Base-by-base conservation (phyloP, 2,888 invertebrate genomes). In the Magallana nippona region DNA sequence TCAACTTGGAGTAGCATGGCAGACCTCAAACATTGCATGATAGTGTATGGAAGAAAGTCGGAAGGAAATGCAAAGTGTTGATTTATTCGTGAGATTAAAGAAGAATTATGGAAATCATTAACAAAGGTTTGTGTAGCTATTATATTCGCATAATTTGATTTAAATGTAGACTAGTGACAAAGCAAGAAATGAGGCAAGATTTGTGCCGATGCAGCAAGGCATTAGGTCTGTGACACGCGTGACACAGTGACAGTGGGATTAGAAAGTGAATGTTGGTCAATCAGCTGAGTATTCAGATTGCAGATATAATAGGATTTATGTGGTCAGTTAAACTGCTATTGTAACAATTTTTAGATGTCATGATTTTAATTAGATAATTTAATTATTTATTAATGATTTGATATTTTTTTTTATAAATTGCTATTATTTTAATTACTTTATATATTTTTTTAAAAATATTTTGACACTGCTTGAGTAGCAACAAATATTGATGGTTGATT, bases 1-100 rank as follows among this genome's bases (percentile, higher is more conserved):
- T 71, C 71, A 71, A 17, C 32, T 71, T 71, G 15, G 71, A 71
- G 71, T 71, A 71, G 71, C 71, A 71, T 71, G 71, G 71, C 71
- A 22, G 71, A 71, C 71, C 71, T 71, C 71, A 71, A 71, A 71
- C 71, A 71, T 71, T 71, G 15, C 22, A 71, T 27, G 71, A 71
- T 27, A 71, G 13, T 71, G 71, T 22, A 71, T 27, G 32, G 71
- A 71, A 71, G 71, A 71, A 71, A 71, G 71, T 71, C 71, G 71
- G 71, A 71, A 71, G n/a, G 27, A 71, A 15, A 27, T 71, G 71
- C 71, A 71, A 22, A 22, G 71, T 27, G 27, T 71, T 15, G 32
- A 27, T 13, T 71, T 71, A 71, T 71, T 71, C 71, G 15, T 32
- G 71, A 71, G 71, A 71, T 22, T 71, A 22, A 32, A 71, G 27